These are phyloP conservation scores for Coelinius sp. DNA, from an alignment of 2,888 invertebrate species.

Conservation along the genomic window DNA sequence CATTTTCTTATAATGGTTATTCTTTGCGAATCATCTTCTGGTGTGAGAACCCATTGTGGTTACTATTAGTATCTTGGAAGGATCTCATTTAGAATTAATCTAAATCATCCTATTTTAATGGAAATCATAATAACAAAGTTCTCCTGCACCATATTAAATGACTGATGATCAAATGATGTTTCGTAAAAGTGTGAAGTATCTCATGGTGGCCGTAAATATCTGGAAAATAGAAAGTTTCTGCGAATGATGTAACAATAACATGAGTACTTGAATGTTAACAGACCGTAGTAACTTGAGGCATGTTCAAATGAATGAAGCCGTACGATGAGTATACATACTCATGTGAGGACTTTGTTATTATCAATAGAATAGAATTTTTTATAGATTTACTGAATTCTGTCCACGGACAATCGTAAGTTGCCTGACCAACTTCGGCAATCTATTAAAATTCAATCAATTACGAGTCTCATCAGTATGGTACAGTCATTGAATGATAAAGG, in stretches of 20 bases:
- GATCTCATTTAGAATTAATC: too few relatives aligned
- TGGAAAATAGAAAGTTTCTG: not conserved
- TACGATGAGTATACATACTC: not conserved
- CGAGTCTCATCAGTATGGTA: too few relatives aligned
- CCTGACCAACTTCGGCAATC: not conserved
- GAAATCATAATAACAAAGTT: too few relatives aligned
- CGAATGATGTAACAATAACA: not conserved
- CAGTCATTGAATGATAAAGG: too few relatives aligned
- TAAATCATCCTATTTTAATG: too few relatives aligned
- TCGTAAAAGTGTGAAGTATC: not conserved
- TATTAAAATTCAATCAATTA: not conserved
- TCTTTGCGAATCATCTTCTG: too few relatives aligned
- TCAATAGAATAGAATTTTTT: conserved; percentile 1
- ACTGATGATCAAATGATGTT: not conserved
- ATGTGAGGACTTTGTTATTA: not conserved
- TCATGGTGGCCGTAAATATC: not conserved
- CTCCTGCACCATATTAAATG: not conserved
- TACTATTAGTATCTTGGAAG: too few relatives aligned
- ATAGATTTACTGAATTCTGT: not conserved
- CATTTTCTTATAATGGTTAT: too few relatives aligned
- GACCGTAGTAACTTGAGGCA: conserved; percentile 7
- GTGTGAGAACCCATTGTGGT: too few relatives aligned
- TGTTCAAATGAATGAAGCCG: not conserved
- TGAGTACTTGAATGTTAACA: not conserved
- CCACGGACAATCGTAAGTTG: not conserved